phyloP scores from a whole-genome alignment of 2,888 invertebrate genomes.

The Philereme vetulata region DNA sequence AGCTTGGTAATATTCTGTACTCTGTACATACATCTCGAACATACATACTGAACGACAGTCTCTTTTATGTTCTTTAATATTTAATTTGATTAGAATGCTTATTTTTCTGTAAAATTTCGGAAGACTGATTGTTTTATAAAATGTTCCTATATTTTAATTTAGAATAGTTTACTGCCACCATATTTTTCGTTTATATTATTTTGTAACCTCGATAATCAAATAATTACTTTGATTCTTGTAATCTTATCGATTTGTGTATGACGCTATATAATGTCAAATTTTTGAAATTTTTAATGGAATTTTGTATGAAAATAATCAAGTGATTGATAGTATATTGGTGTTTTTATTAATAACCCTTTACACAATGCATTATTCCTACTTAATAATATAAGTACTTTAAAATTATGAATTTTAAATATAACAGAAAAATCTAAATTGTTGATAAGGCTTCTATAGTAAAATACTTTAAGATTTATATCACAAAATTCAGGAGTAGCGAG shows the following conservation, averaged over 20 bases:
- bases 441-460: too few species aligned
- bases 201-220: constrained; percentile 70
- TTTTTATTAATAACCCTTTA: constrained; percentile 53
- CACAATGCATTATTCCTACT: too few species aligned
- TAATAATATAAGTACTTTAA: too few species aligned
- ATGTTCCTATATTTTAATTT: constrained; percentile 84
- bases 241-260: constrained; percentile 80
- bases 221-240: constrained; percentile 76
- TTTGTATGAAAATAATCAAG: constrained; percentile 82
- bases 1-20: constrained; percentile 40
- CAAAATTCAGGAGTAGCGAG: too few species aligned
- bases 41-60: constrained; percentile 77
- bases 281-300: constrained; percentile 83
- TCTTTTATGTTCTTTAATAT: constrained; percentile 51
- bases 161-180: constrained; percentile 79
- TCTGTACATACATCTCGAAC: constrained; percentile 44
- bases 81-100: constrained; percentile 65
- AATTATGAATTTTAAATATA: too few species aligned
- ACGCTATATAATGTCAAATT: constrained; percentile 83
- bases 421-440: too few species aligned
- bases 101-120: constrained; percentile 76
- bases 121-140: constrained; percentile 73
- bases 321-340: constrained; percentile 73
- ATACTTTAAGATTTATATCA: too few species aligned
- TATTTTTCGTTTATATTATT: constrained; percentile 76